These are phyloP conservation scores for Liodrosophila aerea DNA, from an alignment of 2,888 invertebrate species.

Conservation along the genomic window DNA sequence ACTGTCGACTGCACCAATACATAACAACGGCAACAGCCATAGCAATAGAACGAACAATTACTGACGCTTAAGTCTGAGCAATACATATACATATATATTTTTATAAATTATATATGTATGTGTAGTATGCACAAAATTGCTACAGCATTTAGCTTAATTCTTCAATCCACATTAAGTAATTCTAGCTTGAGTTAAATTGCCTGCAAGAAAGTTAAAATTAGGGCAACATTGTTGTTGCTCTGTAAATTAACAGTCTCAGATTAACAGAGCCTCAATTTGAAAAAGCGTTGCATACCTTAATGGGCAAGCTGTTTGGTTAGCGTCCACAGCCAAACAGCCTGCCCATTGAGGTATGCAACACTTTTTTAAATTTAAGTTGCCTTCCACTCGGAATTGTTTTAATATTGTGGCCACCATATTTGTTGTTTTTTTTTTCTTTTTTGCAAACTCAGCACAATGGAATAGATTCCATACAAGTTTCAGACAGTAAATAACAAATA, in stretches of 20 bases:
- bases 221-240: no score
- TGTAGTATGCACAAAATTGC: not conserved
- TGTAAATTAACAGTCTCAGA: not conserved
- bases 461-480: conserved; percentile 18
- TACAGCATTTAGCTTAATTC: not conserved
- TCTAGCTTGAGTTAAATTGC: not conserved
- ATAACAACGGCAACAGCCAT: conserved; percentile 32
- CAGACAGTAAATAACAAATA: conserved; percentile 13
- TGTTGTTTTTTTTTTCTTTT: not conserved
- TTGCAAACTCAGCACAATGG: conserved; percentile 30
- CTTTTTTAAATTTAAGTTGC: conserved; percentile 34
- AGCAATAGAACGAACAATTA: conserved; percentile 43
- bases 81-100: conserved; percentile 5
- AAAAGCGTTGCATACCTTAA: conserved; percentile 57
- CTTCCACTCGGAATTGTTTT: conserved; percentile 5
- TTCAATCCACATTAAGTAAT: not conserved
- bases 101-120: conserved; percentile 15
- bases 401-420: no score
- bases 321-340: not conserved
- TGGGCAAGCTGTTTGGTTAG: conserved; percentile 18
- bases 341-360: conserved; percentile 55
- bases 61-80: conserved; percentile 39
- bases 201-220: no score
- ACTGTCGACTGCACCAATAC: conserved; percentile 40
- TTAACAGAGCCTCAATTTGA: no score